These are phyloP conservation scores for Hypena proboscidalis DNA, from an alignment of 2,888 invertebrate species.

Conservation along the genomic window DNA sequence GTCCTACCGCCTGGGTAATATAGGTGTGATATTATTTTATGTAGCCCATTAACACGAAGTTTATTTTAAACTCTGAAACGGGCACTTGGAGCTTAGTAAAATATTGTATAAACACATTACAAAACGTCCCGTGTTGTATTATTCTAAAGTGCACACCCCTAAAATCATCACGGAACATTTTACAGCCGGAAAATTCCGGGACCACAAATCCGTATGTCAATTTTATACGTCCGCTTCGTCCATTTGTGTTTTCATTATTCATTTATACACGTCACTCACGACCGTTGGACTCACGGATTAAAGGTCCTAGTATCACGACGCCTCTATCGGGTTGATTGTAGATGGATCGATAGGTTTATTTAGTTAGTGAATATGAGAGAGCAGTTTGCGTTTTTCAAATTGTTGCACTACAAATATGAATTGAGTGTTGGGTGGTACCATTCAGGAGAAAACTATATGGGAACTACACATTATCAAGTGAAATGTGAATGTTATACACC, in stretches of 20 bases:
- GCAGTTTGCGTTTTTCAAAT: background rate
- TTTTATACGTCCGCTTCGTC: slow-evolving; percentile 12
- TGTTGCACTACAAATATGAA: no score
- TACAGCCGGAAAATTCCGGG: slow-evolving; percentile 1
- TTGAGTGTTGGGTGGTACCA: no score
- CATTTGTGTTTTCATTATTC: slow-evolving; percentile 21
- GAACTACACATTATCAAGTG: no score
- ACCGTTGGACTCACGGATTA: slow-evolving; percentile 3
- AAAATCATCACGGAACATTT: background rate
- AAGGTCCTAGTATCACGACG: slow-evolving; percentile 9
- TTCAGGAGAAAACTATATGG: no score
- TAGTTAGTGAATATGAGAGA: background rate
- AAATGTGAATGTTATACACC: no score
- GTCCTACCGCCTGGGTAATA: no score
- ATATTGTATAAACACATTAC: no score
- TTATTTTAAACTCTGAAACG: no score
- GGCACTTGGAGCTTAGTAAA: no score
- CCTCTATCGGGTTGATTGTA: slow-evolving; percentile 5
- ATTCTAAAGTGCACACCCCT: no score
- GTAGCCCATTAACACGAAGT: no score
- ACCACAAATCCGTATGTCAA: slow-evolving; percentile 9
- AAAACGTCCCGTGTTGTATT: background rate
- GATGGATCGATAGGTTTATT: background rate
- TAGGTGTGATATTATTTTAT: no score
- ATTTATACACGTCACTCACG: slow-evolving; percentile 14